Evolutionary conservation across 2,888 invertebrate species (phyloP).

Genomic region (Platypus cylindrus): DNA sequence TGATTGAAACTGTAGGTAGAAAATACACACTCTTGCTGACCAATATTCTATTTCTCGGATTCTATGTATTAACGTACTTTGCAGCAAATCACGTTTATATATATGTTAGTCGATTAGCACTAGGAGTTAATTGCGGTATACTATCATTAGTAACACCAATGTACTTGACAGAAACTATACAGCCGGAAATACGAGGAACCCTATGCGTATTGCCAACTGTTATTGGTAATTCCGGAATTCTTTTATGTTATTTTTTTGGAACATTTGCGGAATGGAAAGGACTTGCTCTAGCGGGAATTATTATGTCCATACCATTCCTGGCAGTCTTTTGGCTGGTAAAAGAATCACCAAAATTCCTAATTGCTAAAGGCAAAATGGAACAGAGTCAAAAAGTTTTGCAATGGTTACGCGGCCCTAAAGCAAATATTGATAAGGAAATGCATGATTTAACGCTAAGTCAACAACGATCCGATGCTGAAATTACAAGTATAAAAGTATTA

Average conservation of each 20-base stretch:
- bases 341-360: slow-evolving; percentile 87
- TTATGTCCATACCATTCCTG: slow-evolving; percentile 66
- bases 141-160: slow-evolving; percentile 80
- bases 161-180: slow-evolving; percentile 86
- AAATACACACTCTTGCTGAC: slow-evolving; percentile 66
- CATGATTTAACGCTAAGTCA: slow-evolving; percentile 60
- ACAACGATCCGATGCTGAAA: slow-evolving; percentile 50
- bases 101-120: slow-evolving; percentile 66
- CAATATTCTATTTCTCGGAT: slow-evolving; percentile 64
- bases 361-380: slow-evolving; percentile 62
- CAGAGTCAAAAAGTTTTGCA: slow-evolving; percentile 65
- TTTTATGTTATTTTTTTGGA: slow-evolving; percentile 68
- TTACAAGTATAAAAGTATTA: slow-evolving; percentile 48
- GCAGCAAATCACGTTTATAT: slow-evolving; percentile 64
- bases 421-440: slow-evolving; percentile 67
- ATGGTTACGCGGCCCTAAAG: slow-evolving; percentile 69
- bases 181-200: slow-evolving; percentile 83
- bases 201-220: slow-evolving; percentile 79
- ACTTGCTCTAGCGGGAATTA: slow-evolving; percentile 66
- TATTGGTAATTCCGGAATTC: slow-evolving; percentile 74
- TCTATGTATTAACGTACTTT: slow-evolving; percentile 72
- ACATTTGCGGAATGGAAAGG: slow-evolving; percentile 66
- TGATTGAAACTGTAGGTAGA: slow-evolving; percentile 72
- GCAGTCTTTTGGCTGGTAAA: slow-evolving; percentile 62
- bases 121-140: slow-evolving; percentile 80